phyloP scores from a whole-genome alignment of 2,797 vertebrate genomes.

The Eulemur albifrons region DNA sequence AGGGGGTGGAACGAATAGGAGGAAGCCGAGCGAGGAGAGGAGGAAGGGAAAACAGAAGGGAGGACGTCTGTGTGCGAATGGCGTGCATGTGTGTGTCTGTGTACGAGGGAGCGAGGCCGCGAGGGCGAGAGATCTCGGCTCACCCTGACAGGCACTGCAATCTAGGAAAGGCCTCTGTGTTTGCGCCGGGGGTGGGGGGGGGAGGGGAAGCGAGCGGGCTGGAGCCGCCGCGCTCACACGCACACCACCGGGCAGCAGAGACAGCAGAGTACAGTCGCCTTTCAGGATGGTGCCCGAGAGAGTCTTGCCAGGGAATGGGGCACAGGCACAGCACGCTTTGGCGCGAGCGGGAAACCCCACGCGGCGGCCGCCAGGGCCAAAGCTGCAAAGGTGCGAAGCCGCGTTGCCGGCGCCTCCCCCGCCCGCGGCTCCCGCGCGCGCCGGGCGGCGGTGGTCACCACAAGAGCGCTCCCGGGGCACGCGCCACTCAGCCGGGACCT shows the following conservation, averaged over 20 bases:
- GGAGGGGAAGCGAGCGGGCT: constrained; percentile 33
- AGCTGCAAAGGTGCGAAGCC: constrained; percentile 66
- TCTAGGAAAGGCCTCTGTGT: constrained; percentile 74
- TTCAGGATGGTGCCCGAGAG: not conserved
- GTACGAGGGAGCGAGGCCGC: constrained; percentile 17
- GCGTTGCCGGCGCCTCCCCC: not conserved
- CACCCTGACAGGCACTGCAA: constrained; percentile 55
- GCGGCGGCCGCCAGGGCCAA: not conserved
- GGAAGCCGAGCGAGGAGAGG: constrained; percentile 75
- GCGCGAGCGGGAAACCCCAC: constrained; percentile 51
- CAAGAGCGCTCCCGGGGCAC: not conserved
- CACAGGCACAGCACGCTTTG: not conserved
- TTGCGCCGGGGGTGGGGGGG: not conserved
- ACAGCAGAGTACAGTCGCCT: not conserved
- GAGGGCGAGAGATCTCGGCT: constrained; percentile 39
- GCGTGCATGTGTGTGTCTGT: constrained; percentile 8
- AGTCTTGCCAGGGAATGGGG: not conserved
- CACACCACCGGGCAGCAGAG: constrained; percentile 1
- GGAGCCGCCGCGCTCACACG: not conserved
- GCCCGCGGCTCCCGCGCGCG: not conserved
- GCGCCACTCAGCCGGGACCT: not conserved
- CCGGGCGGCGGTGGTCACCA: not conserved
- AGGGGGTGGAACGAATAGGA: constrained; percentile 42
- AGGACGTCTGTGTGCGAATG: constrained; percentile 39
- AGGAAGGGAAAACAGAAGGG: constrained; percentile 27